A percentile compares a stretch with the other conserved stretches of the same genome.
Conservation (phyloP, 2,888 invertebrate genomes). For the Chloromyia formosa region DNA sequence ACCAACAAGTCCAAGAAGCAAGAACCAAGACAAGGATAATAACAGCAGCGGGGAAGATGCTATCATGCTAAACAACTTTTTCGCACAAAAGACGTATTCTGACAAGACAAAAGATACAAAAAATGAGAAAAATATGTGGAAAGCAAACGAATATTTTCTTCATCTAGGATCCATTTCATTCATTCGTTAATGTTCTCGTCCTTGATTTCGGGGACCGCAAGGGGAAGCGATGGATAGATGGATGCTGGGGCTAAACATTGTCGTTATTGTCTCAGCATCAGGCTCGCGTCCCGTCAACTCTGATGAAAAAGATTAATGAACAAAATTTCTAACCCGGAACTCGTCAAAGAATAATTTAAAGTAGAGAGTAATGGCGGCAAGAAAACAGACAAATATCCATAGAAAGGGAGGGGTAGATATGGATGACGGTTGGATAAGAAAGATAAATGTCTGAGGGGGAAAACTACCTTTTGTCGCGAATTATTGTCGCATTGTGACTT, state of each 20-base stretch:
- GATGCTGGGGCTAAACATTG: neutral
- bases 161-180: neutral
- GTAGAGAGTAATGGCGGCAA: neutral
- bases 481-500: neutral
- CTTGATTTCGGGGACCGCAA: too few species aligned
- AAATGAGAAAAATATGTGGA: neutral
- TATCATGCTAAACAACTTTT: neutral
- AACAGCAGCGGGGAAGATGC: neutral
- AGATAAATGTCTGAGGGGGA: neutral
- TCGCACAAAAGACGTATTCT: neutral
- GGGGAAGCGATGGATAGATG: too few species aligned
- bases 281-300: neutral
- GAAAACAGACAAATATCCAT: neutral
- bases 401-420: neutral
- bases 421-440: neutral
- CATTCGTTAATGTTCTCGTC: neutral
- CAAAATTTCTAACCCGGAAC: neutral
- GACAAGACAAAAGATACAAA: slow-evolving; percentile 5
- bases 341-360: neutral
- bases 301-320: slow-evolving; percentile 5
- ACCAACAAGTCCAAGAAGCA: too few species aligned
- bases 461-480: neutral
- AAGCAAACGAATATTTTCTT: slow-evolving; percentile 6
- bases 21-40: slow-evolving; percentile 10
- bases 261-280: slow-evolving; percentile 1